Base-by-base conservation (phyloP, 2,888 invertebrate genomes). In the Stenolophus ochropezus region DNA sequence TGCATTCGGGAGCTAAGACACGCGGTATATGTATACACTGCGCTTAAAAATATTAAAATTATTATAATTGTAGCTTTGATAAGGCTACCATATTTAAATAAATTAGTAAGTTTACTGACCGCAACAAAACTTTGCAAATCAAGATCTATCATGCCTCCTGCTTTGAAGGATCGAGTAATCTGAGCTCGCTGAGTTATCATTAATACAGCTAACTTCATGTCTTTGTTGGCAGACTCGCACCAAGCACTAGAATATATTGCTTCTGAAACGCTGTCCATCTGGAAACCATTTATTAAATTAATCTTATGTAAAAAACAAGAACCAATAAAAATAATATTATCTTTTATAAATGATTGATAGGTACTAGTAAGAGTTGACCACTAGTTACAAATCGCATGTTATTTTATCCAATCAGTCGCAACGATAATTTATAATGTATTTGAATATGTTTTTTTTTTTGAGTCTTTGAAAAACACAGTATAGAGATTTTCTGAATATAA, bases 141-240 rank as follows among this genome's bases (percentile, higher is more conserved):
- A 11, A 80, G 25, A 18, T 80, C 73, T n/a, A 73, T 56, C 80
- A 80, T 80, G 14, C 73, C 80, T 2, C 80, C 80, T n/a, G 80
- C 80, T 42, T 73, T 71, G 27, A 80, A 73, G 25, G 51, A 14
- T 0, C 27, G 27, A 5, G 53, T 58, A n/a, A 27, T 56, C 27
- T 80, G 80, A 4, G 80, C 69, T 14, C 80, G 33, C n/a, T 80
- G 73, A 6, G 53, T 80, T 6, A 73, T 73, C 16, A 80, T 16
- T 2, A 80, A 14, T 11, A 58, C 42, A 11, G 80, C 73, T 6
- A 51, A n/a, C 8, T 47, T 16, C 16, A 80, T 18, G 14, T 73
- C 53, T 18, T 11, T 11, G 14, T 25, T 20, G 1, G 25, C 6
- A 16, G 23, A 27, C 8, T 18, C 18, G 16, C 47, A 73, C 80